Conservation (phyloP, 2,888 invertebrate species). For the Nomada ruficornis region DNA sequence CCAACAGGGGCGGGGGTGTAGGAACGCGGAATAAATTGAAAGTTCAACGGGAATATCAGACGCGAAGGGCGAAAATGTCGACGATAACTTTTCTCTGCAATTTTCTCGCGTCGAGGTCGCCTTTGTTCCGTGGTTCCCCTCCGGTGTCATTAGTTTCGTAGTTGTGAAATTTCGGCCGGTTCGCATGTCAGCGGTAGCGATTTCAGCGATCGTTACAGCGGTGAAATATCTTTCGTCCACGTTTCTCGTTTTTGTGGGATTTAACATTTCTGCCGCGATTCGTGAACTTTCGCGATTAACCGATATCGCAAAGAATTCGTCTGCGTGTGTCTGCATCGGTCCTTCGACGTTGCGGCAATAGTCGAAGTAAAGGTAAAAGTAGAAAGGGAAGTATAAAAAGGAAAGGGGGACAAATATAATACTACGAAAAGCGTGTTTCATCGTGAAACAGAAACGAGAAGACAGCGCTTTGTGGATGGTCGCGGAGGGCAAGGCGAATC, state of each 20-base stretch:
- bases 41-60: conserved; percentile 65
- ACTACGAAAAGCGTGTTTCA: conserved; percentile 36
- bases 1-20: conserved; percentile 1
- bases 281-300: too few relatives aligned
- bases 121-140: conserved; percentile 50
- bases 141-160: conserved; percentile 61
- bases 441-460: conserved; percentile 46
- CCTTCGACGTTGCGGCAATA: conserved; percentile 7
- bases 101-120: conserved; percentile 36
- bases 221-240: conserved; percentile 39
- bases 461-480: conserved; percentile 41
- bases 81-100: conserved; percentile 60
- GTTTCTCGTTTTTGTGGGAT: background rate
- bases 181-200: conserved; percentile 9
- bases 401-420: conserved; percentile 13
- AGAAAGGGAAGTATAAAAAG: background rate
- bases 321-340: background rate
- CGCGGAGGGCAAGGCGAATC: conserved; percentile 21
- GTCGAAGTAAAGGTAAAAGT: conserved; percentile 3
- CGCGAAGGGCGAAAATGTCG: conserved; percentile 57
- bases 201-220: conserved; percentile 49
- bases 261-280: too few relatives aligned
- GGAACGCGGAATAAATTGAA: conserved; percentile 64
- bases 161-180: conserved; percentile 43
- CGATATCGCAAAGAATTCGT: background rate